These are phyloP conservation scores for Brachionus angularis DNA, from an alignment of 1,140 invertebrate genomes.

Conservation along the genomic window DNA sequence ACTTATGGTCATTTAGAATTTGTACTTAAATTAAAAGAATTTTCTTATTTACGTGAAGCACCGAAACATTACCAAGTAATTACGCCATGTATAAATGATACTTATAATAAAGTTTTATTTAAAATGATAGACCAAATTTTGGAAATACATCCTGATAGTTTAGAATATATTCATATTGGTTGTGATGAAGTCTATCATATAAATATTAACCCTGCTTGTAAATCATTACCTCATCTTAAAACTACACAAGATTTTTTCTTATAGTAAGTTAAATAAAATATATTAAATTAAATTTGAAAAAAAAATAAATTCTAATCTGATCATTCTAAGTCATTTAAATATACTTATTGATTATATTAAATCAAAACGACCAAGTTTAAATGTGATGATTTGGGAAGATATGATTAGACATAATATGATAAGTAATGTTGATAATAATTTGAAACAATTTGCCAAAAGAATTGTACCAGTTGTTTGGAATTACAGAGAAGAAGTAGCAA, in stretches of 20 bases:
- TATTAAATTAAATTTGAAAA: background rate
- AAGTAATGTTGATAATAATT: background rate
- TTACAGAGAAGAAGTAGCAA: constrained; percentile 26
- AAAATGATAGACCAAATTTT: constrained; percentile 44
- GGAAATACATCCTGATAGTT: constrained; percentile 1
- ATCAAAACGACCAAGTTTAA: constrained; percentile 28
- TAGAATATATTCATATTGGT: constrained; percentile 41
- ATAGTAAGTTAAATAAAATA: background rate
- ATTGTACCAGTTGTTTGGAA: constrained; percentile 42
- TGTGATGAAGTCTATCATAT: constrained; percentile 42
- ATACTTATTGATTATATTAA: constrained; percentile 35
- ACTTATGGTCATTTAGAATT: constrained; percentile 43
- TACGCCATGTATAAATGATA: constrained; percentile 23
- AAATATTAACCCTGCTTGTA: constrained; percentile 7
- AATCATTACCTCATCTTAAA: constrained; percentile 8
- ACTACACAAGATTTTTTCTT: constrained; percentile 42
- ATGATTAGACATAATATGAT: constrained; percentile 32
- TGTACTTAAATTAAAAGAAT: constrained; percentile 42
- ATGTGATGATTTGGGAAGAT: constrained; percentile 42
- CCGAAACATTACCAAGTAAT: constrained; percentile 35
- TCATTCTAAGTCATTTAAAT: constrained; percentile 23
- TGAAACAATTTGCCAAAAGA: constrained; percentile 4
- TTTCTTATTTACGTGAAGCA: constrained; percentile 33
- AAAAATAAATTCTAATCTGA: background rate
- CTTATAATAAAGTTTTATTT: constrained; percentile 22